A percentile compares a stretch with the other conserved stretches of the same genome.
These are phyloP conservation scores for Dryobotodes eremita DNA, from an alignment of 2,888 invertebrate species.

Conservation along the genomic window DNA sequence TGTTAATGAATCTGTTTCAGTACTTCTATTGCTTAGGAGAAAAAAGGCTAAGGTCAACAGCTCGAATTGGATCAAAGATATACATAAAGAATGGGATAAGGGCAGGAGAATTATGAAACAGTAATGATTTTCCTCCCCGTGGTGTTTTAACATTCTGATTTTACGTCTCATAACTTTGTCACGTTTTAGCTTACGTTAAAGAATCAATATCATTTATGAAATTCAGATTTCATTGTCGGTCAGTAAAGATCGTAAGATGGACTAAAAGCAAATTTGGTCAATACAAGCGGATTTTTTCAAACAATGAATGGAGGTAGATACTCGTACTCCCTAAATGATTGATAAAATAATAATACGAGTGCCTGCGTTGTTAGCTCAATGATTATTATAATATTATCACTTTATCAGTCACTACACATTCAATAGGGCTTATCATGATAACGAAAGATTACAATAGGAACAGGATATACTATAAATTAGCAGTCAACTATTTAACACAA, in stretches of 20 bases:
- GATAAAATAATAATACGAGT: conserved; percentile 36
- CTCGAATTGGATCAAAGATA: neutral
- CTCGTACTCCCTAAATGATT: conserved; percentile 38
- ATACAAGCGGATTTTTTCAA: neutral
- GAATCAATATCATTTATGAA: neutral
- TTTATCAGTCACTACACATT: conserved; percentile 36
- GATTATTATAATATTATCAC: conserved; percentile 30
- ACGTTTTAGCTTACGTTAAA: neutral
- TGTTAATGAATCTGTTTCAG: neutral
- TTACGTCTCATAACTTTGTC: neutral
- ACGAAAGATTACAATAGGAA: conserved; percentile 20
- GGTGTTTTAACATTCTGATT: neutral
- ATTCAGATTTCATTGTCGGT: neutral
- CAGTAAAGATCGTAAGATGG: neutral
- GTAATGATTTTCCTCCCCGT: neutral
- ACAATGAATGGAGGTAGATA: neutral
- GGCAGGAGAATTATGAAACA: neutral
- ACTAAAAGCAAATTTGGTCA: neutral
- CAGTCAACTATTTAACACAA: neutral
- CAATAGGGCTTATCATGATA: conserved; percentile 30
- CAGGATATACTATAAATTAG: conserved; percentile 10
- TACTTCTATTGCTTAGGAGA: neutral
- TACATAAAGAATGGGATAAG: neutral
- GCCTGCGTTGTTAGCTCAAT: conserved; percentile 5
- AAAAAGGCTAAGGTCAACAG: neutral